Percentiles rank a stretch among this genome's conserved stretches.
These are phyloP conservation scores for Liasis olivaceus DNA, from an alignment of 2,797 vertebrate species.

Conservation along the genomic window DNA sequence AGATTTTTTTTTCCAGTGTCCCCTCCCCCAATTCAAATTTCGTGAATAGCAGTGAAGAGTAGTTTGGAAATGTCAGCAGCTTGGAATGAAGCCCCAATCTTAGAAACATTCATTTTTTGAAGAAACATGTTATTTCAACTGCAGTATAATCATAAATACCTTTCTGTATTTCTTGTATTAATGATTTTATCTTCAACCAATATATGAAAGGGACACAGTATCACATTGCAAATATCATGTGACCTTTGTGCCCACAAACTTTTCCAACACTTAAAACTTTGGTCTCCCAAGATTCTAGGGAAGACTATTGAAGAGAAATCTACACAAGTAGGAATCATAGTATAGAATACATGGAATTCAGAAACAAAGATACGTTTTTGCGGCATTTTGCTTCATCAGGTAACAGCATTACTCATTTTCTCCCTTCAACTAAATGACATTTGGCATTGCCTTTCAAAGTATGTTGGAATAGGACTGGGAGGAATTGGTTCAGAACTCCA, in stretches of 20 bases:
- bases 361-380: background rate
- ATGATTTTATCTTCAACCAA: background rate
- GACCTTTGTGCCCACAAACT: background rate
- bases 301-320: background rate
- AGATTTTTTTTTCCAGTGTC: background rate
- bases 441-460: background rate
- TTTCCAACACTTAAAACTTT: background rate
- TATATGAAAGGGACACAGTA: background rate
- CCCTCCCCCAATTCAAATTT: background rate
- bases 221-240: background rate
- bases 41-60: background rate
- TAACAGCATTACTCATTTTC: background rate
- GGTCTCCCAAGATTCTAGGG: background rate
- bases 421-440: background rate
- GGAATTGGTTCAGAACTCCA: background rate
- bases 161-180: background rate
- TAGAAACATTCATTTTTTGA: background rate
- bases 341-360: background rate
- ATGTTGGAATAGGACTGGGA: background rate
- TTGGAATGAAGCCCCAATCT: background rate
- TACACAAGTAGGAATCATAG: background rate
- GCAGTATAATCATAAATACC: background rate
- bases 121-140: background rate
- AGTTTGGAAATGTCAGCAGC: background rate
- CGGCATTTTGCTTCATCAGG: background rate